phyloP scores from a whole-genome alignment of 2,113 vertebrate species.

The Cnemophilus loriae region DNA sequence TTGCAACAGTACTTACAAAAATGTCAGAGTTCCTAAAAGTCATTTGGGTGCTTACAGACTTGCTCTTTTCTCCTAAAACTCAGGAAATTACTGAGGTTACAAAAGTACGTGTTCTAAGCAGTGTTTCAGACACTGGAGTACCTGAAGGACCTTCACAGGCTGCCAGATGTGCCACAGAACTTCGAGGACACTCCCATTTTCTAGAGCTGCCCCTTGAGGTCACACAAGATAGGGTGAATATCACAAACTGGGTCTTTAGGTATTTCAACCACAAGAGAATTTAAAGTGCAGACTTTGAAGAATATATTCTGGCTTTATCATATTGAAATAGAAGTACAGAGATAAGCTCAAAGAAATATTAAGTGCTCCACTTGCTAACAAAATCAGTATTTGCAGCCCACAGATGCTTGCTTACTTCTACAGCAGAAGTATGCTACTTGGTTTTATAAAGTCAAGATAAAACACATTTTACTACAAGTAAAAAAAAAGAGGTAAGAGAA shows the following conservation, averaged over 20 bases:
- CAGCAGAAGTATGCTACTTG: neutral
- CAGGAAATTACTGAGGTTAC: neutral
- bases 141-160: neutral
- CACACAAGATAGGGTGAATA: fast-evolving
- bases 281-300: neutral
- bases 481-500: neutral
- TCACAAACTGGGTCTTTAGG: neutral
- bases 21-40: neutral
- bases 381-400: neutral
- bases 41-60: neutral
- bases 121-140: neutral
- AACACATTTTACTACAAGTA: neutral
- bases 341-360: neutral
- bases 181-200: neutral
- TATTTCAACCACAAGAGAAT: neutral
- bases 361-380: neutral
- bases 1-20: neutral
- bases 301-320: neutral
- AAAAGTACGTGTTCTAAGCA: neutral
- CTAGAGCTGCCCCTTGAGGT: neutral
- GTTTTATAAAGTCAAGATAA: neutral
- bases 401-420: neutral
- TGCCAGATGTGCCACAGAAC: neutral
- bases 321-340: neutral
- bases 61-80: neutral